These are phyloP conservation scores for Mormyrus iriodes DNA, from an alignment of 2,113 vertebrate genomes.

Conservation along the genomic window DNA sequence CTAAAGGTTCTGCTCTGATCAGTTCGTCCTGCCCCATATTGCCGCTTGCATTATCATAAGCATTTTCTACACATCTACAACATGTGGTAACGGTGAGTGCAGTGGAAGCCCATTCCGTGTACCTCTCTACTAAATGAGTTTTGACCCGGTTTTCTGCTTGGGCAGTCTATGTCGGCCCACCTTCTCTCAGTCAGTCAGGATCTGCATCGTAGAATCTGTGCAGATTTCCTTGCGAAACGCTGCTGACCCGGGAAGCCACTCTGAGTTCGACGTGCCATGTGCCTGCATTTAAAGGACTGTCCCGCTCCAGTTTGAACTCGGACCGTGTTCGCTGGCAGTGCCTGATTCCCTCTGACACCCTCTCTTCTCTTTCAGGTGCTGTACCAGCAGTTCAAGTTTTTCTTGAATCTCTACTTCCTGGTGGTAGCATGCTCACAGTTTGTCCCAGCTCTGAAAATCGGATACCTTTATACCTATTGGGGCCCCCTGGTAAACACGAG, in stretches of 20 bases:
- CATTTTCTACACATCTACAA: background rate
- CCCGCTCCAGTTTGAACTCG: background rate
- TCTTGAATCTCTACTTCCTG: conserved; percentile 98
- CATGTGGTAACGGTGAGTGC: background rate
- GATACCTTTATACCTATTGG: conserved; percentile 98
- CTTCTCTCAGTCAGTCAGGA: background rate
- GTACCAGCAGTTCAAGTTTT: conserved; percentile 99
- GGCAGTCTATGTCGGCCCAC: background rate
- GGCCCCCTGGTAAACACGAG: conserved; percentile 83
- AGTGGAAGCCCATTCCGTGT: background rate
- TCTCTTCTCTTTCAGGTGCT: conserved; percentile 74
- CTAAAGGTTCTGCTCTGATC: background rate
- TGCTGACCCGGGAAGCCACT: background rate
- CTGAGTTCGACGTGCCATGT: background rate
- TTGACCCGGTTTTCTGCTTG: background rate
- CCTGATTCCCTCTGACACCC: background rate
- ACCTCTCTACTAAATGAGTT: background rate
- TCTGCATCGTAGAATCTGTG: background rate
- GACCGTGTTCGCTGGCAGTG: background rate
- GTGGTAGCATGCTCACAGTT: conserved; percentile 95
- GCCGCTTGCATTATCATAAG: background rate
- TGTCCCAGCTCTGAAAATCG: conserved; percentile 85
- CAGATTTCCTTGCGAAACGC: background rate
- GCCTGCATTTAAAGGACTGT: background rate
- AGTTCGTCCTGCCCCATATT: background rate